phyloP scores from a whole-genome alignment of 2,797 vertebrate species.

The Alauda arvensis region DNA sequence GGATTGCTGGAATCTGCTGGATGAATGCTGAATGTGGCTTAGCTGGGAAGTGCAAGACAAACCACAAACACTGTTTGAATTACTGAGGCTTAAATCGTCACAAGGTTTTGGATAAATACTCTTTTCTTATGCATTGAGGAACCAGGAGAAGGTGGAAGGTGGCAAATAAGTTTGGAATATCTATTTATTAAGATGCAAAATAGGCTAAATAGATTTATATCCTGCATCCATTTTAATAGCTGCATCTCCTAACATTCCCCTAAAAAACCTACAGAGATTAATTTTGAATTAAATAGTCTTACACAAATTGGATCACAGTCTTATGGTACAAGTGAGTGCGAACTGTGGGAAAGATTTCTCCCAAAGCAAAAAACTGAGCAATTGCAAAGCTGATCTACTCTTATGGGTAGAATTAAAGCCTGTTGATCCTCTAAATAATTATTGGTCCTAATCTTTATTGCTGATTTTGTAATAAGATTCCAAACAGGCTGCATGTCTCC shows the following conservation, averaged over 20 bases:
- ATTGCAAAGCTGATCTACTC: not conserved
- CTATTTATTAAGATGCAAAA: not conserved
- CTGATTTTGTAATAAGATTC: not conserved
- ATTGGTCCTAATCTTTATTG: not conserved
- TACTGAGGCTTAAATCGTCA: not conserved
- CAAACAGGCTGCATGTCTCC: not conserved
- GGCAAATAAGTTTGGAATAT: not conserved
- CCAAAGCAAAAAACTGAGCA: not conserved
- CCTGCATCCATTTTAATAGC: not conserved
- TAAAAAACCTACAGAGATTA: not conserved
- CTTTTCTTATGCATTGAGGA: not conserved
- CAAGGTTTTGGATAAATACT: not conserved
- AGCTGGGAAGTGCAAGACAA: not conserved
- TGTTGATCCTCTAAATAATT: not conserved
- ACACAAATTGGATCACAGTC: not conserved
- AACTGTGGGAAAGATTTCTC: not conserved
- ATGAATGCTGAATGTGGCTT: not conserved
- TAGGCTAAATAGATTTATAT: not conserved
- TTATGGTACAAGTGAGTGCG: not conserved
- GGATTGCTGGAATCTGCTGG: not conserved
- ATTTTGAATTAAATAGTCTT: not conserved
- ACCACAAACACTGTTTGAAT: not conserved
- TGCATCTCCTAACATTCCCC: not conserved
- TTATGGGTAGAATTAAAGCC: not conserved
- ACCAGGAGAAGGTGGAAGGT: not conserved